phyloP scores from a whole-genome alignment of 2,797 vertebrate genomes.

The Notamacropus eugenii region DNA sequence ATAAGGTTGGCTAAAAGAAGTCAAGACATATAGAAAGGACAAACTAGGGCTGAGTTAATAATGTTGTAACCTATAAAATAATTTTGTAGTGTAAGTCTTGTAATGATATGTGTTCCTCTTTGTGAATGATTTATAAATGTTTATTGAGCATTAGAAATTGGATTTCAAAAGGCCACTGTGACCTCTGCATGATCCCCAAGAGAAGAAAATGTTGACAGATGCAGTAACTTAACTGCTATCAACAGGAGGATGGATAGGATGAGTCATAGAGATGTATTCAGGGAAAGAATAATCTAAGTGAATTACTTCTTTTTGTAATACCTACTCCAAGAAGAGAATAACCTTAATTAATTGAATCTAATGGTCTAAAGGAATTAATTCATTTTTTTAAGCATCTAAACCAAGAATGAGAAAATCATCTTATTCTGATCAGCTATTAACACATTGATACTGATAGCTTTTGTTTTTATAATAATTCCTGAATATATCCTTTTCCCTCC shows the following conservation, averaged over 20 bases:
- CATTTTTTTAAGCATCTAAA: background rate
- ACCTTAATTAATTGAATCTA: background rate
- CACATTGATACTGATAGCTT: background rate
- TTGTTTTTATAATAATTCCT: background rate
- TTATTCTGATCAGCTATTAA: background rate
- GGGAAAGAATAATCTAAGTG: background rate
- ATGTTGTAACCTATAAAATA: background rate
- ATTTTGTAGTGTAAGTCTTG: too few relatives aligned
- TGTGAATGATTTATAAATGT: background rate
- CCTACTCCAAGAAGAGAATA: background rate
- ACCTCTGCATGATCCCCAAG: background rate
- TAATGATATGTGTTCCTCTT: too few relatives aligned
- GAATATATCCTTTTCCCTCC: background rate
- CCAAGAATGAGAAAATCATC: background rate
- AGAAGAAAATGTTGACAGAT: background rate
- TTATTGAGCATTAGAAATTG: background rate
- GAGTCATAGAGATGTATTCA: background rate
- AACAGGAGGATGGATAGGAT: background rate
- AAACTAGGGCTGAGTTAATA: background rate
- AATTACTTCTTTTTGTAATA: background rate
- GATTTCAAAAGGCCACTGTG: background rate
- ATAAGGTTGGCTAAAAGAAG: slow-evolving; percentile 18
- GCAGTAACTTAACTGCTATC: background rate
- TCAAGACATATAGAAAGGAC: slow-evolving; percentile 4
- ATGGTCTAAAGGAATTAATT: background rate